Percentiles rank a stretch among this genome's conserved stretches.
Evolutionary conservation across 1,140 invertebrate genomes (phyloP).

Genomic region (Conus ventricosus): DNA sequence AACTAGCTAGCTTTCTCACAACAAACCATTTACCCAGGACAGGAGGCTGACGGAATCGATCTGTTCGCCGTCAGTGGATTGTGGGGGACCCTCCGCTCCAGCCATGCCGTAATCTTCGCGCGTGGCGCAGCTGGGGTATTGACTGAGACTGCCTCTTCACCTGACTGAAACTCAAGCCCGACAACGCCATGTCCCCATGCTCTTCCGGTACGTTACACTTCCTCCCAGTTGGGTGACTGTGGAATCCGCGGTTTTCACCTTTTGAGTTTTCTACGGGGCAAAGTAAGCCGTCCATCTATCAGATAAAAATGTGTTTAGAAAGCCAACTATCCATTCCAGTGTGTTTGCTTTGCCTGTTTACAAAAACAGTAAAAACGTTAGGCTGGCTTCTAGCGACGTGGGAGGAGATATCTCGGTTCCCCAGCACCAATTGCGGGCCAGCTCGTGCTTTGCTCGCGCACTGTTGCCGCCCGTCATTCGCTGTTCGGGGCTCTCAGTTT

Average conservation of each 20-base stretch:
- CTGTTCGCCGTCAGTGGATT: background rate
- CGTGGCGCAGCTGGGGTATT: slow-evolving; percentile 24
- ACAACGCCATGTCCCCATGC: background rate
- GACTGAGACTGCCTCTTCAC: slow-evolving; percentile 17
- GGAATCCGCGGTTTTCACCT: background rate
- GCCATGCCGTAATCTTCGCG: slow-evolving; percentile 12
- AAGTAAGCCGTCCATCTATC: background rate
- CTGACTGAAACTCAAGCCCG: slow-evolving; percentile 28
- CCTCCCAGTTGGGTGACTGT: slow-evolving; percentile 5
- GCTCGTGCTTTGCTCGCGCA: slow-evolving; percentile 45
- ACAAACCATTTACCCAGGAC: slow-evolving; percentile 20
- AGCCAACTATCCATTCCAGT: background rate
- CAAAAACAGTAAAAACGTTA: background rate
- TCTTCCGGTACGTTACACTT: background rate
- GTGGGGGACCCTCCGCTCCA: background rate
- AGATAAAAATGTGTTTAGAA: background rate
- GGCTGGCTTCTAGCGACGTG: background rate
- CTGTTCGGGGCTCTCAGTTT: slow-evolving; percentile 75
- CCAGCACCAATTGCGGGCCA: slow-evolving; percentile 72
- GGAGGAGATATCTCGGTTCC: slow-evolving; percentile 33
- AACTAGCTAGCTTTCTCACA: background rate
- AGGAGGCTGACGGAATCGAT: slow-evolving; percentile 33
- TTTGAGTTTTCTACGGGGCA: background rate
- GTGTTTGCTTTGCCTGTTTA: background rate
- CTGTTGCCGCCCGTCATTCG: slow-evolving; percentile 74